Evolutionary conservation across 2,888 invertebrate species (phyloP).

Genomic region (Caenorhabditis parvicauda): DNA sequence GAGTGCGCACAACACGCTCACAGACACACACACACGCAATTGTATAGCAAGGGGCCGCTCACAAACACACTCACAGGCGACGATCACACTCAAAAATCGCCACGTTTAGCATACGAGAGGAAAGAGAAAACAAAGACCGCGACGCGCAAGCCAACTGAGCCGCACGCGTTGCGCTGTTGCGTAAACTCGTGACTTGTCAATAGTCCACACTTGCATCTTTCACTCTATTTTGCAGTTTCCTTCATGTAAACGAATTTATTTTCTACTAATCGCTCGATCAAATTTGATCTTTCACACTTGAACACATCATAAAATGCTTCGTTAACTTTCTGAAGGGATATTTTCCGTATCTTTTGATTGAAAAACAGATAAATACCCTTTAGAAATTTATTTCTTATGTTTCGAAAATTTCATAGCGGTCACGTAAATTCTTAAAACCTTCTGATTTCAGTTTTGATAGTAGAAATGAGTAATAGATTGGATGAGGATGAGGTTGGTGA

Average conservation of each 20-base stretch:
- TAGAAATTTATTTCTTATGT: no score
- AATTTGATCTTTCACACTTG: background rate
- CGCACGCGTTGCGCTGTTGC: background rate
- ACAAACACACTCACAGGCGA: background rate
- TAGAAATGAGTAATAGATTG: slow-evolving; percentile 21
- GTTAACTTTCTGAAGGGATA: background rate
- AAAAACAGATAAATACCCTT: slow-evolving; percentile 3
- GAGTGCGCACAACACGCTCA: slow-evolving; percentile 5
- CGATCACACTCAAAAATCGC: no score
- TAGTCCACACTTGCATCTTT: background rate
- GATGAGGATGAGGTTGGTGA: slow-evolving; percentile 24
- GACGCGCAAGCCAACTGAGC: no score
- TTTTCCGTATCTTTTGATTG: background rate
- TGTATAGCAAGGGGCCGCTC: slow-evolving; percentile 7
- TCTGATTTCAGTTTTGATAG: slow-evolving; percentile 11
- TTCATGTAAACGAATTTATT: background rate
- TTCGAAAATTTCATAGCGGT: background rate
- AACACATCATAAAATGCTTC: background rate
- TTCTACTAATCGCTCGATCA: no score
- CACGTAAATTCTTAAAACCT: background rate
- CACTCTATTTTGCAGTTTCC: no score
- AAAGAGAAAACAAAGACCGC: no score
- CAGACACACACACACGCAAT: background rate
- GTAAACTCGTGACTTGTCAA: background rate
- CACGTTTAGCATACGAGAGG: no score